These are phyloP conservation scores for Scaptomyza flava DNA, from an alignment of 2,888 invertebrate genomes.

Conservation along the genomic window DNA sequence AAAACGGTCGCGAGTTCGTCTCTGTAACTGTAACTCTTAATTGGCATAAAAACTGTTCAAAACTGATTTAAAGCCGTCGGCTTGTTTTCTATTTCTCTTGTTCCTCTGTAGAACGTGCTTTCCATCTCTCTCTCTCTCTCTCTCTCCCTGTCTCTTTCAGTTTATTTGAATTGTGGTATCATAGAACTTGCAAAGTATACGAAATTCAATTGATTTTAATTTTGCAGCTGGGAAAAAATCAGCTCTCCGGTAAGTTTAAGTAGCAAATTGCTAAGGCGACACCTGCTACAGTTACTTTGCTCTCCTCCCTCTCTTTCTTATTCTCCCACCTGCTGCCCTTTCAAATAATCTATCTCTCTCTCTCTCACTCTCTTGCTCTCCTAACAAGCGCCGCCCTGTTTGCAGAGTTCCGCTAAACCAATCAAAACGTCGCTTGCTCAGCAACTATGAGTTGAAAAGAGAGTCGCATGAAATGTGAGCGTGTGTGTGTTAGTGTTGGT, in stretches of 20 bases:
- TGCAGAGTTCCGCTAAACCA: slow-evolving; percentile 21
- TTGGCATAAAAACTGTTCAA: slow-evolving; percentile 16
- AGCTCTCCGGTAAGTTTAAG: slow-evolving; percentile 26
- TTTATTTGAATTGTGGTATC: neutral
- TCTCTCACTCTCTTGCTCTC: neutral
- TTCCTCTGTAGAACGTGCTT: no score
- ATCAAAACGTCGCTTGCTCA: slow-evolving; percentile 40
- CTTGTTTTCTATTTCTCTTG: neutral
- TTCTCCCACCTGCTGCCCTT: slow-evolving; percentile 15
- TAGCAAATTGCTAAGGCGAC: slow-evolving; percentile 66
- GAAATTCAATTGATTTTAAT: slow-evolving; percentile 39
- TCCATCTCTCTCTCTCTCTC: slow-evolving; percentile 1
- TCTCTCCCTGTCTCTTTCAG: neutral
- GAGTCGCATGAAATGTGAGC: slow-evolving; percentile 11
- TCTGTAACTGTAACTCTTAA: slow-evolving; percentile 27
- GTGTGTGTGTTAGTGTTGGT: slow-evolving; percentile 33
- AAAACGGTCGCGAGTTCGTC: slow-evolving; percentile 10
- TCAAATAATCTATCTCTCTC: slow-evolving; percentile 1
- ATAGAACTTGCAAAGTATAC: slow-evolving; percentile 13
- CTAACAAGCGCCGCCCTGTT: slow-evolving; percentile 45
- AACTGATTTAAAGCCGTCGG: slow-evolving; percentile 33
- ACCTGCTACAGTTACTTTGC: slow-evolving; percentile 55
- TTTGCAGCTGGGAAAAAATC: slow-evolving; percentile 28
- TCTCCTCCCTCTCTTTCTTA: slow-evolving; percentile 29
- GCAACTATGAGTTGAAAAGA: slow-evolving; percentile 14